These are phyloP conservation scores for Xenops minutus DNA, from an alignment of 2,797 vertebrate species.

Conservation along the genomic window DNA sequence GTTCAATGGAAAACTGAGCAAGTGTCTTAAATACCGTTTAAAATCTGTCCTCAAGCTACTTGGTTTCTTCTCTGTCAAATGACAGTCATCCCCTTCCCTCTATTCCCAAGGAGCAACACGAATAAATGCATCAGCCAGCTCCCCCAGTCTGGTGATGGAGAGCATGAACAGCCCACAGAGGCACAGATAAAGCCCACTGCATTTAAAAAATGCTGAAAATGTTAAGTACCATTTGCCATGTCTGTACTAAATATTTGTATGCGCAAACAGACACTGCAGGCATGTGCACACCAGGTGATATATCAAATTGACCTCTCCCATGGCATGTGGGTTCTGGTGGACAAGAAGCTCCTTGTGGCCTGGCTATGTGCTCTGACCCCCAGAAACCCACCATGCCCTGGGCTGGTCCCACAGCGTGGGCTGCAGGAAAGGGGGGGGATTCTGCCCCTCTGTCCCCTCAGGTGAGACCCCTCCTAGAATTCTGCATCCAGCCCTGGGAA, in stretches of 20 bases:
- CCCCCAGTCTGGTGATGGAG: not conserved
- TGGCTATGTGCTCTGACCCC: not conserved
- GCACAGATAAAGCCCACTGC: not conserved
- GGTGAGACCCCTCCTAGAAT: not conserved
- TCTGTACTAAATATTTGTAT: not conserved
- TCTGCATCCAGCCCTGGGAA: not conserved
- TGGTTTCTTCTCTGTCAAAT: not conserved
- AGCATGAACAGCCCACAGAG: not conserved
- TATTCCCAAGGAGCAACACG: not conserved
- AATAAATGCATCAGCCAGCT: not conserved
- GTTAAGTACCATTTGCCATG: not conserved
- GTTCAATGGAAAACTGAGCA: not conserved
- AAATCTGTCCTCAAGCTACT: not conserved
- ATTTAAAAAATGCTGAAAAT: not conserved
- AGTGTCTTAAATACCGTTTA: not conserved
- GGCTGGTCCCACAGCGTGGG: not conserved
- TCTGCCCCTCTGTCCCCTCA: not conserved
- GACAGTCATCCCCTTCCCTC: not conserved
- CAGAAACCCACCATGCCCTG: not conserved
- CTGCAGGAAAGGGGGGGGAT: not conserved
- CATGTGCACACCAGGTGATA: not conserved
- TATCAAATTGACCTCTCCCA: rapidly evolving
- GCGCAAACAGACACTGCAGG: not conserved
- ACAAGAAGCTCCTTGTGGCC: not conserved
- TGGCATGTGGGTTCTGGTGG: not conserved